Percentiles rank a stretch among this genome's conserved stretches.
Conservation (phyloP, 1,140 invertebrate species). For the Drosophila bifasciata region DNA sequence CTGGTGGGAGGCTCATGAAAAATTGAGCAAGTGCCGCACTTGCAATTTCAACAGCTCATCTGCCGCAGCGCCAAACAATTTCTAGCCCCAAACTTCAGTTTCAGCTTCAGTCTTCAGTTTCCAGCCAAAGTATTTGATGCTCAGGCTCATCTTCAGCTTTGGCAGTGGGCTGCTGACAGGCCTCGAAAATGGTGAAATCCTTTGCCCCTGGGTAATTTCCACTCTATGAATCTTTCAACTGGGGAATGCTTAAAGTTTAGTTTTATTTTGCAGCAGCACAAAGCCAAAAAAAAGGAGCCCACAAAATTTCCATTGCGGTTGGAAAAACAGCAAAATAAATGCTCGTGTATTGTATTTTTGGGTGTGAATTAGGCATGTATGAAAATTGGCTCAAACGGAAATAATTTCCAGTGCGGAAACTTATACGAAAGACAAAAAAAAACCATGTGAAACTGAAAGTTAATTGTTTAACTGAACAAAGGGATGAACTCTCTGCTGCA, state of each 20-base stretch:
- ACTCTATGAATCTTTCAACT: constrained; percentile 31
- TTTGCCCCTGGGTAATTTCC: not conserved
- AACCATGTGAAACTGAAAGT: not conserved
- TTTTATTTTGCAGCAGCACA: constrained; percentile 10
- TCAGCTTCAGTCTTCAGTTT: constrained; percentile 9
- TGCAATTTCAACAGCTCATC: constrained; percentile 80
- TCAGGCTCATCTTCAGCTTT: not conserved
- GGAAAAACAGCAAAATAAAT: constrained; percentile 28
- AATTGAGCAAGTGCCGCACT: constrained; percentile 82
- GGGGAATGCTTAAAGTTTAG: constrained; percentile 51
- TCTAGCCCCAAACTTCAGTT: constrained; percentile 38
- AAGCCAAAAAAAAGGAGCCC: not conserved
- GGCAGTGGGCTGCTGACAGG: no score
- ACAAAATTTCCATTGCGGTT: constrained; percentile 8
- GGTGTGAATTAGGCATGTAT: constrained; percentile 38
- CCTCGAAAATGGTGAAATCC: constrained; percentile 2
- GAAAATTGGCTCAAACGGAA: constrained; percentile 12
- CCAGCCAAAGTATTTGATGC: not conserved
- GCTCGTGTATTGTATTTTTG: constrained; percentile 37
- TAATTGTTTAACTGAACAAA: not conserved
- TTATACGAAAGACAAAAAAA: not conserved
- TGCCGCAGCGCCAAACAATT: constrained; percentile 72
- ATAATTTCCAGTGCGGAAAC: not conserved
- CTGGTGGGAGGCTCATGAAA: constrained; percentile 79
- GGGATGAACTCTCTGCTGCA: not conserved